Evolutionary conservation across 2,888 invertebrate genomes (phyloP).

Genomic region (Drosophila macrothrix): DNA sequence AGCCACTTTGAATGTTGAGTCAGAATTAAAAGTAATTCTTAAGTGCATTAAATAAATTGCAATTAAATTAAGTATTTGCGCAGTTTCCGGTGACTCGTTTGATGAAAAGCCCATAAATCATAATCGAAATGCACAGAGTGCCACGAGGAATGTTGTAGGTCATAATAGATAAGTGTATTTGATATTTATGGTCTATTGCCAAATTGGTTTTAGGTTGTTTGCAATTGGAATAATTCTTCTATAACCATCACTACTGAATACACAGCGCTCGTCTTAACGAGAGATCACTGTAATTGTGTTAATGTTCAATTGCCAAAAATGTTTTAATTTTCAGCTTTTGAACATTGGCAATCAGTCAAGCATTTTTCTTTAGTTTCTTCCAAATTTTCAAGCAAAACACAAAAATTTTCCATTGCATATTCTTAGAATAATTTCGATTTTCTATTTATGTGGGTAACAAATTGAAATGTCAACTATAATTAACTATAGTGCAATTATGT

Average conservation of each 20-base stretch:
- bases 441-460: background rate
- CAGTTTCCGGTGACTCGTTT: slow-evolving; percentile 4
- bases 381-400: background rate
- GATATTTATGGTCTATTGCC: slow-evolving; percentile 32
- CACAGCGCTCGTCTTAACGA: background rate
- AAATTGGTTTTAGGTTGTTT: slow-evolving; percentile 47
- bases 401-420: background rate
- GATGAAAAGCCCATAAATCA: slow-evolving; percentile 21
- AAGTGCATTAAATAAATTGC: slow-evolving; percentile 19
- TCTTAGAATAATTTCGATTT: background rate
- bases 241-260: background rate
- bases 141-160: background rate
- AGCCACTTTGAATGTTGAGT: background rate
- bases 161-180: slow-evolving; percentile 25
- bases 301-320: slow-evolving; percentile 45
- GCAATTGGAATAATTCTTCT: background rate
- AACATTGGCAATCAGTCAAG: slow-evolving; percentile 28
- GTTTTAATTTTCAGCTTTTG: slow-evolving; percentile 46
- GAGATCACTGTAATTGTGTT: background rate
- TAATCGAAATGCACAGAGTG: background rate
- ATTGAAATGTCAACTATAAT: background rate
- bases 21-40: slow-evolving; percentile 2
- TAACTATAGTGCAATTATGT: background rate
- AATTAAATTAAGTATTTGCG: slow-evolving; percentile 12
- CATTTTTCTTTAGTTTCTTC: slow-evolving; percentile 2